Evolutionary conservation across 2,888 invertebrate genomes (phyloP), one percentile per base, ranked within the genome.

Genomic region (Ennomos quercinarius): DNA sequence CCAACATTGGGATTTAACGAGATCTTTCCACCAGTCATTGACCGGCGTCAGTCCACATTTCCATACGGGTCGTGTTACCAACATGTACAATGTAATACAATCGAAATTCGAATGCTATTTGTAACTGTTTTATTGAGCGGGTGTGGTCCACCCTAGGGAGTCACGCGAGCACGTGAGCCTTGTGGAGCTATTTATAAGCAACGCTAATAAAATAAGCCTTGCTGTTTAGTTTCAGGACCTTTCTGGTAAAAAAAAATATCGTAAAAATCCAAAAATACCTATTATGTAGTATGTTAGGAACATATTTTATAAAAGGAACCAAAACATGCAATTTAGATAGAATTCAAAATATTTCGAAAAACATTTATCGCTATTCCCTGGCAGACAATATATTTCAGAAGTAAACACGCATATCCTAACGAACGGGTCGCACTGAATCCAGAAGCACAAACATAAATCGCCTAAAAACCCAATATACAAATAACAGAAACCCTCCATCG

Each of bases 61-160:
- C 56, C 62, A 60, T 61, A 61, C 50, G 62, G 53, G 61, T 57
- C 50, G 43, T 48, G 63, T 64, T 57, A 64, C 58, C 45, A 40
- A 41, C 63, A 53, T 45, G 60, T 51, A 59, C 61, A 56, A 39
- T 27, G 27, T 27, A 27, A 53, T 48, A 62, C 66, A 56, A 66
- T 66, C 63, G 63, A 61, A 66, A 56, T 64, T 66, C 63, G 63
- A 61, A 66, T 57, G 38, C 27, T 44, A 40, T 44, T 27, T 50
- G 46, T 36, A 40, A 58, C 60, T 63, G 60, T 63, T 66, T 66
- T 68, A 66, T 68, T 64, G 66, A 57, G 46, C 50, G 58, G 64
- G 64, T 51, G 66, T 61, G 63, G 55, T 53, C 46, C 58, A 57
- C 66, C 63, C 63, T 44, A 36, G 41, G 27, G 34, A 56, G 63